These are phyloP conservation scores for Hipparchia semele DNA, from an alignment of 2,888 invertebrate species.

Conservation along the genomic window DNA sequence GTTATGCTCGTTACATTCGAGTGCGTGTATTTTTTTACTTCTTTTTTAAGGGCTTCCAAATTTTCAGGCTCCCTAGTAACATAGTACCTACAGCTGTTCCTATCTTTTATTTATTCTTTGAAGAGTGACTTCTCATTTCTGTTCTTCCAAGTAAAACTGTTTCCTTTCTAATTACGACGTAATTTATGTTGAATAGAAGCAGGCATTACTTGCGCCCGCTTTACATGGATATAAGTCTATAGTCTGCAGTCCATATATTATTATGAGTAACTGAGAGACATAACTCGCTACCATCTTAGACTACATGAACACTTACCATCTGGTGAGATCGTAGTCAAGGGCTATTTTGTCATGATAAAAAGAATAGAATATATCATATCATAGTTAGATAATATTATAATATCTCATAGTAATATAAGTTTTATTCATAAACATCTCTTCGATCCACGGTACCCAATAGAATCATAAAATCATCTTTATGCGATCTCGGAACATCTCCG, in stretches of 20 bases:
- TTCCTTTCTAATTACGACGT: too few relatives aligned
- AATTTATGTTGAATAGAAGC: too few relatives aligned
- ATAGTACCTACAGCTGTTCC: not conserved
- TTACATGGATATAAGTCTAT: too few relatives aligned
- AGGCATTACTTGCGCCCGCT: too few relatives aligned
- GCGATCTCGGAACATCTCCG: constrained; percentile 61
- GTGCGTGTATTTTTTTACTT: constrained; percentile 14
- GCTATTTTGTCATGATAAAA: too few relatives aligned
- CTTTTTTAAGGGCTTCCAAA: constrained; percentile 12
- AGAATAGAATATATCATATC: too few relatives aligned
- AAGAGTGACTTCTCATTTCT: not conserved
- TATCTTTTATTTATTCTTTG: not conserved
- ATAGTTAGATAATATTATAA: not conserved
- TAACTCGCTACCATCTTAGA: too few relatives aligned
- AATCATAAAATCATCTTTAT: constrained; percentile 78
- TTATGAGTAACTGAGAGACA: too few relatives aligned
- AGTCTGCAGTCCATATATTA: too few relatives aligned
- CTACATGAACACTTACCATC: too few relatives aligned
- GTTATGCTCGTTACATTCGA: constrained; percentile 21
- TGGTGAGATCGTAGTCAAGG: too few relatives aligned
- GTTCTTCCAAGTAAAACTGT: too few relatives aligned
- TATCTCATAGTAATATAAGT: constrained; percentile 49
- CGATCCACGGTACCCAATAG: constrained; percentile 63
- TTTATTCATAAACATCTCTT: constrained; percentile 70
- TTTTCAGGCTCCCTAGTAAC: constrained; percentile 4